Evolutionary conservation across 1,140 invertebrate species (phyloP).

Genomic region (Luehdorfia chinensis): DNA sequence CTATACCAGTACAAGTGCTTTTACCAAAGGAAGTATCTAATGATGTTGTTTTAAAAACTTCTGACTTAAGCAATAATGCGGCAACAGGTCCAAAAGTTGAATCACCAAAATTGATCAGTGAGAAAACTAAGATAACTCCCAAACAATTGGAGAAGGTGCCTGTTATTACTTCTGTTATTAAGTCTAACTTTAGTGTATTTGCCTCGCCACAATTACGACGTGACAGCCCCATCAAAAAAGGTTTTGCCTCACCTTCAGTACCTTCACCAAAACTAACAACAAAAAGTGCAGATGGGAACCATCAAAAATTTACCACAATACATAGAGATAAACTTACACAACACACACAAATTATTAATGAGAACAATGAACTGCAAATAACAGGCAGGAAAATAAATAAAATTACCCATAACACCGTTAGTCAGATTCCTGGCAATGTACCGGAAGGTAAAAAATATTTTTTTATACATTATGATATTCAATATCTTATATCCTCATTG

Average conservation of each 20-base stretch:
- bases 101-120: not conserved
- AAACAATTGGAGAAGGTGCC: slow-evolving; percentile 1
- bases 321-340: slow-evolving; percentile 22
- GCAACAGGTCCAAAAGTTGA: not conserved
- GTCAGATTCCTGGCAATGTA: slow-evolving; percentile 17
- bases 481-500: not conserved
- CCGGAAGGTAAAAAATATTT: slow-evolving; percentile 40
- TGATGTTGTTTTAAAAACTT: slow-evolving; percentile 6
- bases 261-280: slow-evolving; percentile 30
- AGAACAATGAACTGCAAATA: slow-evolving; percentile 38
- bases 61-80: slow-evolving; percentile 2
- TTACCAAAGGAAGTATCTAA: not conserved
- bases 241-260: slow-evolving; percentile 29
- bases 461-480: slow-evolving; percentile 4
- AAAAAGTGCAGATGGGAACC: slow-evolving; percentile 19
- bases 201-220: slow-evolving; percentile 25
- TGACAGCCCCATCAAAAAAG: slow-evolving; percentile 24
- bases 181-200: slow-evolving; percentile 12
- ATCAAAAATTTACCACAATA: slow-evolving; percentile 13
- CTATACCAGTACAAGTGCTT: too few species aligned
- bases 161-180: not conserved
- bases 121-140: not conserved
- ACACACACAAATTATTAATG: slow-evolving; percentile 31
- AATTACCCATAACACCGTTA: slow-evolving; percentile 27
- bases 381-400: slow-evolving; percentile 29